phyloP scores from a whole-genome alignment of 2,888 invertebrate species.

The Epistrophe grossulariae region DNA sequence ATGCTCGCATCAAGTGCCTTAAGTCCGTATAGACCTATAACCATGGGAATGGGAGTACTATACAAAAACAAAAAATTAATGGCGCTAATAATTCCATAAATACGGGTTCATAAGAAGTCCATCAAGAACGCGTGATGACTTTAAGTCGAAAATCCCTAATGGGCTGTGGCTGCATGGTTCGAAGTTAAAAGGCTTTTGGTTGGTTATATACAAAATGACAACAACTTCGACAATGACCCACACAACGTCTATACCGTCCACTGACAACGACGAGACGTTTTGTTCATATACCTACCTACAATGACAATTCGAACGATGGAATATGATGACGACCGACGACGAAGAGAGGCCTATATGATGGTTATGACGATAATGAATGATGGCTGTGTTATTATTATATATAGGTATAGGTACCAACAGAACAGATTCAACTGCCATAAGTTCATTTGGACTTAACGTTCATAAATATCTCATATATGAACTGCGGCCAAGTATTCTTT shows the following conservation, averaged over 20 bases:
- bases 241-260: neutral
- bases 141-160: constrained; percentile 73
- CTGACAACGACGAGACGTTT: constrained; percentile 2
- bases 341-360: constrained; percentile 55
- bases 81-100: constrained; percentile 78
- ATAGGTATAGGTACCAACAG: neutral
- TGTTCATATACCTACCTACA: neutral
- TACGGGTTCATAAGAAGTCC: constrained; percentile 77
- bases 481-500: constrained; percentile 32
- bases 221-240: constrained; percentile 28
- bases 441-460: constrained; percentile 69
- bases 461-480: constrained; percentile 57
- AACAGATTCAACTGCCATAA: constrained; percentile 38
- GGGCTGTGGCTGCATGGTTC: constrained; percentile 61
- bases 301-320: constrained; percentile 12
- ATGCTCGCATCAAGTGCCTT: constrained; percentile 1
- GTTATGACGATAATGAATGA: constrained; percentile 73
- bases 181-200: constrained; percentile 12
- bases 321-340: constrained; percentile 10
- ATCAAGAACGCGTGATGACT: constrained; percentile 77
- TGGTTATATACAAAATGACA: constrained; percentile 21
- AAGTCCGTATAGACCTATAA: neutral
- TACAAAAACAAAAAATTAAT: constrained; percentile 75
- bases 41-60: constrained; percentile 8
- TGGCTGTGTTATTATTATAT: constrained; percentile 69